Evolutionary conservation across 2,888 invertebrate genomes (phyloP), one percentile per base, ranked within the genome.

Genomic region (Automeris io): DNA sequence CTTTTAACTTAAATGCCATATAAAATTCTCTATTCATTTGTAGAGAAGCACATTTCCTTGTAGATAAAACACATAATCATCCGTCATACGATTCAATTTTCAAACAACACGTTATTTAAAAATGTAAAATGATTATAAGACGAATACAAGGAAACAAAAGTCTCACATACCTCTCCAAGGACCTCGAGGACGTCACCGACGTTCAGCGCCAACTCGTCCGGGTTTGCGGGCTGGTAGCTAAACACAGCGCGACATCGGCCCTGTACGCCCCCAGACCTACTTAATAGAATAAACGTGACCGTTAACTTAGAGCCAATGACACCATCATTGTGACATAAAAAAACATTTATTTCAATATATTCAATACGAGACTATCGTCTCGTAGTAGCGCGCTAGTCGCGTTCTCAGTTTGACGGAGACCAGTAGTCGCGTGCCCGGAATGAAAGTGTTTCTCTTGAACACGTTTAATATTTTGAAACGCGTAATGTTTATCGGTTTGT

Each of bases 131-230:
- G 33, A 18, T 19, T 13, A 33, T 33, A 19, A 5, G 9, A 33
- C 11, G 19, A 18, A 18, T 4, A 33, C 11, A 18, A 21, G 33
- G 16, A 36, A 36, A 18, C 18, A 8, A 26, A 32, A n/a, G 11
- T 36, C 19, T 2, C 16, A 25, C 41, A 39, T 64, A 82, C 85
- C 90, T 97, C 97, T 51, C 93, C 94, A 50, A 97, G 87, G 52
- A 97, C 93, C 68, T 97, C 96, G 49, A 99, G 92, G 16, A 95
- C 88, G 80, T 98, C 97, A 48, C 96, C 96, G 29, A 96, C 94
- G 54, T 91, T 90, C 45, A 99, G 89, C 49, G 91, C 90, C 53
- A 99, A 82, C 77, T 99, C 99, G 85, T 99, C 99, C 42, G 94
- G 94, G 72, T 98, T 97, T 49, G 94, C 94, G 38, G 97, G 97